Base-by-base conservation (phyloP, 2,113 vertebrate species). In the Hippotragus niger region DNA sequence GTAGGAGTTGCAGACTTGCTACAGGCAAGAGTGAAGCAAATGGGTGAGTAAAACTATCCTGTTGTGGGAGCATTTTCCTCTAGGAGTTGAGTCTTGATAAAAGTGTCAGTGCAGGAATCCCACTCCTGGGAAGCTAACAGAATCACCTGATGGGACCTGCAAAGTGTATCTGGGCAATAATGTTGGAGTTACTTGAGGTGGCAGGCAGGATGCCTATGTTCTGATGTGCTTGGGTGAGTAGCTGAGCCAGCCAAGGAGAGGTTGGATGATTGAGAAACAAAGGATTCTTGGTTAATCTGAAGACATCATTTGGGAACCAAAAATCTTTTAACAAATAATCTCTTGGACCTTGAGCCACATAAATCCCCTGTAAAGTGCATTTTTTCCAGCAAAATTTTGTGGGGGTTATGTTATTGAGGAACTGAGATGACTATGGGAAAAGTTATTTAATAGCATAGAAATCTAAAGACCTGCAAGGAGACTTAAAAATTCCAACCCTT, bases 251-350 rank as follows among this genome's bases (percentile, higher is more conserved):
- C 98, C 98, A 87, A 90, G 96, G 95, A 97, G 96, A 86, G 97
- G 74, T 92, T 97, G 98, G 97, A 64, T 98, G 91, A 81, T 95
- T 90, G 8, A 92, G 55, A 93, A 88, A 71, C 12, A 40, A 83
- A 50, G 78, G 31, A 89, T 90, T 97, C 88, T 97, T 92, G 86
- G 87, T 95, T 95, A 98, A 96, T 95, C 95, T 96, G 94, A 98
- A 98, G 85, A 95, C 31, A 97, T 98, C 52, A 43, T 97, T 98
- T 98, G 98, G 97, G 97, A 98, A 97, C 94, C 94, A 98, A 98
- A 97, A 88, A 98, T 92, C 92, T 97, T 52, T n/a, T 97, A 96
- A 90, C 83, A 92, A 85, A 13, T n/a, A 50, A 95, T 98, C 86
- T 76, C 71, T 98, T 98, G 97, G 94, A 98, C 97, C 97, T 96